These are phyloP conservation scores for Piaya cayana DNA, from an alignment of 2,113 vertebrate genomes.

Conservation along the genomic window DNA sequence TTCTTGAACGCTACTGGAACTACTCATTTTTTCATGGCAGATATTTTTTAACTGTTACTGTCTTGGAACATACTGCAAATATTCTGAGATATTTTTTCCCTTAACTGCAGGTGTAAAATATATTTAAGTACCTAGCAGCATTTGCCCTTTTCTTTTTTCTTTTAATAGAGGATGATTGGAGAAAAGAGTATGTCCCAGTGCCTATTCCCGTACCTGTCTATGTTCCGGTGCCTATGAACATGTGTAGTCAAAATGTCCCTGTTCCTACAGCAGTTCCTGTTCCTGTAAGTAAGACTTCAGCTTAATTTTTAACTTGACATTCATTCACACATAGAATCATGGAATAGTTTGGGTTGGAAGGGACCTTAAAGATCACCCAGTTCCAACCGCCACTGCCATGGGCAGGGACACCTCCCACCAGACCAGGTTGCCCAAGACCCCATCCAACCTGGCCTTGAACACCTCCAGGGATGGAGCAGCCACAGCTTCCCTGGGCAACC, in stretches of 20 bases:
- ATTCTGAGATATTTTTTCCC: background rate
- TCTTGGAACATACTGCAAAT: background rate
- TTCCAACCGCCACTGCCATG: too few species aligned
- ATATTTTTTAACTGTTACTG: background rate
- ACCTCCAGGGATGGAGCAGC: too few species aligned
- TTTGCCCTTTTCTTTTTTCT: constrained; percentile 50
- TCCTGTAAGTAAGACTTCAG: constrained; percentile 83
- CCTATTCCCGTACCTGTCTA: constrained; percentile 96
- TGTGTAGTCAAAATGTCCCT: constrained; percentile 92
- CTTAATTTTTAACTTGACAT: background rate
- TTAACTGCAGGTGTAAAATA: background rate
- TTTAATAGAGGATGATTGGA: constrained; percentile 84
- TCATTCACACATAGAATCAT: background rate
- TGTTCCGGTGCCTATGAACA: constrained; percentile 94
- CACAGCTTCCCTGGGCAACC: too few species aligned
- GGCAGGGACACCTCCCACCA: too few species aligned
- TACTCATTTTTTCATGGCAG: background rate
- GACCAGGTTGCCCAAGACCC: too few species aligned
- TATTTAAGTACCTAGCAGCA: constrained; percentile 23
- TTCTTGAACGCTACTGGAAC: background rate
- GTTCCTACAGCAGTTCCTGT: constrained; percentile 87
- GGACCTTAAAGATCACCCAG: too few species aligned
- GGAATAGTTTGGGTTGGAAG: too few species aligned
- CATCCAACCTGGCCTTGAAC: too few species aligned
- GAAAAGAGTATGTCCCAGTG: constrained; percentile 92